Percentiles rank a stretch among this genome's conserved stretches.
Evolutionary conservation across 2,113 vertebrate species (phyloP).

Genomic region (Dipodomys merriami): DNA sequence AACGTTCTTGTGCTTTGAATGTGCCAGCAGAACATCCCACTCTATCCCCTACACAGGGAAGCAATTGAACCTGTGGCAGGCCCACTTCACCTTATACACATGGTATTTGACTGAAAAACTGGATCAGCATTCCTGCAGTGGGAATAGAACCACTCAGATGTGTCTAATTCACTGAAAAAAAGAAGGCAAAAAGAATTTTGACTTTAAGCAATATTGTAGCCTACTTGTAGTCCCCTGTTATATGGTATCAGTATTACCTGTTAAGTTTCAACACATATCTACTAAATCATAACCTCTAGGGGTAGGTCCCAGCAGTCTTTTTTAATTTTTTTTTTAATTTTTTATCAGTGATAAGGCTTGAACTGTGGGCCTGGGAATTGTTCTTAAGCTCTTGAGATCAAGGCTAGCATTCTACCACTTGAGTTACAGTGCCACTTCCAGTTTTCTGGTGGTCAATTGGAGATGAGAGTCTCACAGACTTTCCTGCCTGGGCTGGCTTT

Average conservation of each 20-base stretch:
- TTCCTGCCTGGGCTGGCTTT: too few relatives aligned
- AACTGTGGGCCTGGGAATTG: too few relatives aligned
- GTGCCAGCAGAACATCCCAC: fast-evolving
- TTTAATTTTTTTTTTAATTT: too few relatives aligned
- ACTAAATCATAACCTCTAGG: background rate
- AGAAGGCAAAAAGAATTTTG: background rate
- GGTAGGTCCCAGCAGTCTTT: fast-evolving
- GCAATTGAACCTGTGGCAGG: background rate
- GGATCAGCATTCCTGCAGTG: fast-evolving
- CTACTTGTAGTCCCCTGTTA: fast-evolving
- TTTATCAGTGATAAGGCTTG: too few relatives aligned
- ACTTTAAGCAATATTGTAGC: background rate
- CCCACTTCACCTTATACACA: fast-evolving
- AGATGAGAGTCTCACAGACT: too few relatives aligned
- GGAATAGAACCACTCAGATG: background rate
- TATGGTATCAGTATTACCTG: background rate
- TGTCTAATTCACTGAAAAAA: background rate
- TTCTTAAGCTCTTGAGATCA: too few relatives aligned
- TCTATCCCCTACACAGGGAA: background rate
- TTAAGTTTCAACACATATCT: background rate
- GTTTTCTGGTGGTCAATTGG: too few relatives aligned
- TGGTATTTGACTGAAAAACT: background rate
- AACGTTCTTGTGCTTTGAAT: background rate
- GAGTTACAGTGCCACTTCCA: too few relatives aligned
- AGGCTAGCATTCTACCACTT: too few relatives aligned